Base-by-base conservation (phyloP, 2,888 invertebrate genomes). In the Cryptus viduatorius region DNA sequence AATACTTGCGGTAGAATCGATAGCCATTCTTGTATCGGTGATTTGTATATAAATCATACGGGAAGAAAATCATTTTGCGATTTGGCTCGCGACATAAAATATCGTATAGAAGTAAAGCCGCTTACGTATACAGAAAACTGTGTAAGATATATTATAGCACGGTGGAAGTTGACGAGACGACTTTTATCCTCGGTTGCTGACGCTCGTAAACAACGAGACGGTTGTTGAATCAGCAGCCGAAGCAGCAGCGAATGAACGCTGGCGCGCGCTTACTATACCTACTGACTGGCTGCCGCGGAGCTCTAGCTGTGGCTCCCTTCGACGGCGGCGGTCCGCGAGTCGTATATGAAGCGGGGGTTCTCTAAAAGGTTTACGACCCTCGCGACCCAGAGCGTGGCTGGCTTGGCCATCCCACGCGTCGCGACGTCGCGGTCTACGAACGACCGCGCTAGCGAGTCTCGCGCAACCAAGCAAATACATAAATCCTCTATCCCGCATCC, bases 381-480 rank as follows among this genome's bases (percentile, higher is more conserved):
- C 76, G 78, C 76, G 83, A 79, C 50, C 76, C 75, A 68, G 75
- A 83, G 72, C 67, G 79, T 53, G 72, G 48, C 69, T 77, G 48
- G 53, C 67, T 53, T 59, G 56, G 72, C 79, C 81, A 69, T 61
- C 78, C 82, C 73, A 82, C 82, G 83, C 79, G 71, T n/a, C 73
- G 78, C 81, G 71, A 80, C 87, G 83, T 82, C 83, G 85, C 87
- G 72, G 73, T 86, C 85, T 77, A 83, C 82, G 76, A 81, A 78
- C 77, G 67, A 76, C 67, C 77, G 75, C 69, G 72, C 85, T 71
- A 61, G 61, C 61, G 61, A 61, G 46, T 48, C 59, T 44, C 68
- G 31, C 59, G n/a, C 46, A 69, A 19, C 16, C 71, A 56, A 56
- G 71, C 37, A 76, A 78, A 78, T 69, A 78, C 72, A 79, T 73